Base-by-base conservation (phyloP, 1,140 invertebrate genomes). In the Conopomorpha cramerella region DNA sequence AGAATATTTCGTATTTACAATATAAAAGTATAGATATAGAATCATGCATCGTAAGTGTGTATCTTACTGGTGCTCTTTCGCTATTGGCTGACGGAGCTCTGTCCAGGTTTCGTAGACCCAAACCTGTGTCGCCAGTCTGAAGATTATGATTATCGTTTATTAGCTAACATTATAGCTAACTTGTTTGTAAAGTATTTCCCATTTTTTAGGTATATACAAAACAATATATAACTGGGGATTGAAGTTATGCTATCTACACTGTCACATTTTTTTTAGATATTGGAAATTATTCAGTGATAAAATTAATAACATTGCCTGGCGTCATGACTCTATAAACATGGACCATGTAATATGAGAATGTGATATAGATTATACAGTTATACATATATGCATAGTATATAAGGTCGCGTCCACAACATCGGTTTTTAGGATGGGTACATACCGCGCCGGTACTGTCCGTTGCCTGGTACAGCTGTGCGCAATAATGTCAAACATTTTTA, bases 381-480 rank as follows among this genome's bases (percentile, higher is more conserved):
- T n/a, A n/a, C n/a, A n/a, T n/a, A n/a, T n/a, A n/a, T n/a, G n/a
- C n/a, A n/a, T n/a, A n/a, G n/a, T n/a, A n/a, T n/a, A n/a, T n/a
- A n/a, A n/a, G n/a, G n/a, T n/a, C n/a, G n/a, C 10, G 4, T 23
- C 19, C 4, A 23, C 19, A 23, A 23, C 4, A 23, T 23, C 4
- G 4, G 4, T 23, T 23, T 23, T 23, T 23, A 10, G 4, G 19
- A 23, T 4, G 4, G 10, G 50, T 76, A 76, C 71, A 51, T 72
- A 76, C 71, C 71, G 66, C 39, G 58, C 55, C 53, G 49, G 61
- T 54, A 25, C 55, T 45, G 51, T 71, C 71, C 67, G 71, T 76
- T 58, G 71, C 64, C 64, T 71, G 71, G 71, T 72, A 76, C 32
- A 76, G 60, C 71, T 76, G 67, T 64, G 10, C 65, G 65, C 57